Percentiles rank a stretch among this genome's conserved stretches.
Evolutionary conservation across 2,113 vertebrate species (phyloP).

Genomic region (Procavia capensis): DNA sequence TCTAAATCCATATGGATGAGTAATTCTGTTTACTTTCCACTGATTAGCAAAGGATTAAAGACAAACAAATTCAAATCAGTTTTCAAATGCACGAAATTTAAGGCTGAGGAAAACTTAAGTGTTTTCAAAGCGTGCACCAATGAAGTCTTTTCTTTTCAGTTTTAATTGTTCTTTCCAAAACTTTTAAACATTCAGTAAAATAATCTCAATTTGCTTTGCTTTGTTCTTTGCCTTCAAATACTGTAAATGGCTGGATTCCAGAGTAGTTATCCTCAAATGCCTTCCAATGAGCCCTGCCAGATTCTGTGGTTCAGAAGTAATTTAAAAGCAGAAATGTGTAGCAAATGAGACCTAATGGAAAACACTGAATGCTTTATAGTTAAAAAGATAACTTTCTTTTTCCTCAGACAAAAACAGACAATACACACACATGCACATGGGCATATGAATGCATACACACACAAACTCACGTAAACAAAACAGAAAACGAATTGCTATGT

Average conservation of each 20-base stretch:
- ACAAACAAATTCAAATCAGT: constrained; percentile 51
- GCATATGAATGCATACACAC: neutral
- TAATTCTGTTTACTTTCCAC: constrained; percentile 77
- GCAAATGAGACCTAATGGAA: constrained; percentile 91
- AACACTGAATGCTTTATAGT: constrained; percentile 86
- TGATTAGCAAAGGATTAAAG: constrained; percentile 77
- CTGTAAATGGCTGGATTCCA: constrained; percentile 90
- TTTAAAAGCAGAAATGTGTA: constrained; percentile 92
- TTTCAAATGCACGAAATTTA: constrained; percentile 73
- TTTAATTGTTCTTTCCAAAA: constrained; percentile 84
- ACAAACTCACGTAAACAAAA: constrained; percentile 32
- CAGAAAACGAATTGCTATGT: constrained; percentile 57
- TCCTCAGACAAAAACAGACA: constrained; percentile 81
- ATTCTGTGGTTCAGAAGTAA: constrained; percentile 90
- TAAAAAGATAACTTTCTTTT: constrained; percentile 79
- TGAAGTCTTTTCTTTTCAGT: constrained; percentile 79
- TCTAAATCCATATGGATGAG: constrained; percentile 48
- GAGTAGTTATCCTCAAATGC: constrained; percentile 91
- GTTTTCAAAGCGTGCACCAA: constrained; percentile 82
- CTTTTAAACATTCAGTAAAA: constrained; percentile 86
- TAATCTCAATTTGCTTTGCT: constrained; percentile 87
- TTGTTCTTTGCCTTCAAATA: constrained; percentile 90
- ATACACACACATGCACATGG: neutral
- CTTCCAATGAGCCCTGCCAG: constrained; percentile 89
- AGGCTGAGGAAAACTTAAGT: constrained; percentile 77